phyloP scores from a whole-genome alignment of 2,888 invertebrate genomes.

The Habroteleia sp. region DNA sequence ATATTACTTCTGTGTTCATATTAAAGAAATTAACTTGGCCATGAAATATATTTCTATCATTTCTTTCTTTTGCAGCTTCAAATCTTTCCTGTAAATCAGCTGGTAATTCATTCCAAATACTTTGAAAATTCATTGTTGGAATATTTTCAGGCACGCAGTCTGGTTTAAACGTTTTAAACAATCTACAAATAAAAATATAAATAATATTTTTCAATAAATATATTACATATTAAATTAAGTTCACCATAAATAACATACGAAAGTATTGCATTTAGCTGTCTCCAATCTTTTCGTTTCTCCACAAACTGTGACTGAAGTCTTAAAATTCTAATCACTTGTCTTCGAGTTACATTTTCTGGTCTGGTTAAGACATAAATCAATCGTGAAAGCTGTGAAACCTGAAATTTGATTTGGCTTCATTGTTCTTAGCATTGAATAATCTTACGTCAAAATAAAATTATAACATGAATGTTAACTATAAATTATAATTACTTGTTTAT shows the following conservation, averaged over 20 bases:
- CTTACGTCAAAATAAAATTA: too few species aligned
- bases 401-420: too few species aligned
- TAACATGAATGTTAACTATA: too few species aligned
- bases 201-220: neutral
- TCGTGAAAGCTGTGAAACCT: conserved; percentile 72
- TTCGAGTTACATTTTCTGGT: conserved; percentile 78
- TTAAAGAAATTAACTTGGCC: conserved; percentile 59
- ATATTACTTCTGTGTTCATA: conserved; percentile 66
- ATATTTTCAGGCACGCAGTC: conserved; percentile 78
- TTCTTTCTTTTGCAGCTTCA: conserved; percentile 71
- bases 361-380: conserved; percentile 75
- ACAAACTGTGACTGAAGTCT: conserved; percentile 62
- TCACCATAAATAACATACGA: conserved; percentile 67
- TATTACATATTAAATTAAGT: neutral
- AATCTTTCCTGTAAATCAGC: conserved; percentile 70
- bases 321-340: conserved; percentile 73
- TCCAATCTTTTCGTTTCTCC: conserved; percentile 65
- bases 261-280: conserved; percentile 73
- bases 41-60: conserved; percentile 48
- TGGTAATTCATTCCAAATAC: conserved; percentile 75
- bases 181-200: conserved; percentile 58
- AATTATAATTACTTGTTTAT: neutral
- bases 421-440: too few species aligned
- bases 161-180: conserved; percentile 79
- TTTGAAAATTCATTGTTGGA: conserved; percentile 75